Base-by-base conservation (phyloP, 2,888 invertebrate species). In the Oligia latruncula region DNA sequence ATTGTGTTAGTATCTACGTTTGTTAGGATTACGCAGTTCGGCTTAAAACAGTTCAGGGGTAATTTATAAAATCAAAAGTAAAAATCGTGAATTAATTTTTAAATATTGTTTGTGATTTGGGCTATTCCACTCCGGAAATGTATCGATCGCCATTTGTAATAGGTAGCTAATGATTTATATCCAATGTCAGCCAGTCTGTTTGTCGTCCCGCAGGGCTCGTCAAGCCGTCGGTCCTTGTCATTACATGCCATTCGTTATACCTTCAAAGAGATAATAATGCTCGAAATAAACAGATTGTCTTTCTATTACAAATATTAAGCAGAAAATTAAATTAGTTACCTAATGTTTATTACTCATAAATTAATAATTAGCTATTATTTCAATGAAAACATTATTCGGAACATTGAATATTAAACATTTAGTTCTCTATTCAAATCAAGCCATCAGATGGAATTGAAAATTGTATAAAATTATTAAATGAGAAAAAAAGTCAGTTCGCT, bases 381-480 rank as follows among this genome's bases (percentile, higher is more conserved):
- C n/a, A 84, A 84, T 84, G 72, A 77, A 83, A 87, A 73, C 68
- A 52, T 74, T 62, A 71, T 77, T 77, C 62, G 46, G 62, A 64
- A 84, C 66, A 84, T 71, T 85, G 74, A 80, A 84, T 75, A 80
- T 79, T 79, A 65, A 85, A 83, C 73, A 74, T 77, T 87, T 72
- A 80, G 67, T 71, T 58, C n/a, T 79, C 43, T 67, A 72, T 77
- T 77, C 65, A 76, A 75, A 81, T 67, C 58, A n/a, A n/a, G 60
- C 80, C 64, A 60, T 76, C 74, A 70, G 80, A 89, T 80, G 67
- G 79, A 84, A 88, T 87, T 84, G 71, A 78, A 74, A 82, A 82
- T 85, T 88, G 80, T 83, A 84, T 87, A 74, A 84, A 85, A 90
- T 87, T 80, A 80, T 84, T 68, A 74, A 87, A 82, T 76, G 85